Conservation (phyloP, 2,888 invertebrate species). For the Augiades crinisus region DNA sequence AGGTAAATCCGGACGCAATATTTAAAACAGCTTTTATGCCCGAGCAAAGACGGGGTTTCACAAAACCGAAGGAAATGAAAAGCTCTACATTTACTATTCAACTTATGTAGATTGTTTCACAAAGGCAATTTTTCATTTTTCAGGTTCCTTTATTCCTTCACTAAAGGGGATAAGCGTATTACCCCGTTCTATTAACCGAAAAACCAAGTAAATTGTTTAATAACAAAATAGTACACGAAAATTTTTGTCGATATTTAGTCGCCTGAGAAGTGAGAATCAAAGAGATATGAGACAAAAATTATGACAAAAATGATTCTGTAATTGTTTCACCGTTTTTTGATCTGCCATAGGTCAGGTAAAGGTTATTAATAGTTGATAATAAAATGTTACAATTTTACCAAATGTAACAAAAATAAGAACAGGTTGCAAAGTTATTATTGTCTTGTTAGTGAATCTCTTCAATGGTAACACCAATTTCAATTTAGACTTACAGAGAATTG, state of each 20-base stretch:
- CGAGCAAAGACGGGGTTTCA: conserved; percentile 59
- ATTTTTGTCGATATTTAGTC: background rate
- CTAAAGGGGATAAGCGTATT: conserved; percentile 2
- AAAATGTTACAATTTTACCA: too few relatives aligned
- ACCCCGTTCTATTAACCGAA: background rate
- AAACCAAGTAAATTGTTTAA: conserved; percentile 2
- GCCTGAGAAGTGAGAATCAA: too few relatives aligned
- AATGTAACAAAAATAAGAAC: too few relatives aligned
- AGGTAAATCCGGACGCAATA: conserved; percentile 69
- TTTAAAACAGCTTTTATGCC: conserved; percentile 72
- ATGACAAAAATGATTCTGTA: too few relatives aligned
- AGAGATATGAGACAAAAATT: too few relatives aligned
- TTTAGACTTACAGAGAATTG: too few relatives aligned
- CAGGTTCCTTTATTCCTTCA: conserved; percentile 20
- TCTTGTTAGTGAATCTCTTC: too few relatives aligned
- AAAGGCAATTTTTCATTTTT: conserved; percentile 41
- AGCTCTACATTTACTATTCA: conserved; percentile 59
- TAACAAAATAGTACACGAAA: background rate
- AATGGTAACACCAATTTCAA: too few relatives aligned
- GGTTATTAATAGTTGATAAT: too few relatives aligned
- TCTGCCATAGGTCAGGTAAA: too few relatives aligned
- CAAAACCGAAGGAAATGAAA: conserved; percentile 60
- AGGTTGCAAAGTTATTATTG: too few relatives aligned
- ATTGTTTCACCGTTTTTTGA: too few relatives aligned
- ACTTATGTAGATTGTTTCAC: conserved; percentile 44